Evolutionary conservation across 2,888 invertebrate genomes (phyloP).

Genomic region (Merodon equestris): DNA sequence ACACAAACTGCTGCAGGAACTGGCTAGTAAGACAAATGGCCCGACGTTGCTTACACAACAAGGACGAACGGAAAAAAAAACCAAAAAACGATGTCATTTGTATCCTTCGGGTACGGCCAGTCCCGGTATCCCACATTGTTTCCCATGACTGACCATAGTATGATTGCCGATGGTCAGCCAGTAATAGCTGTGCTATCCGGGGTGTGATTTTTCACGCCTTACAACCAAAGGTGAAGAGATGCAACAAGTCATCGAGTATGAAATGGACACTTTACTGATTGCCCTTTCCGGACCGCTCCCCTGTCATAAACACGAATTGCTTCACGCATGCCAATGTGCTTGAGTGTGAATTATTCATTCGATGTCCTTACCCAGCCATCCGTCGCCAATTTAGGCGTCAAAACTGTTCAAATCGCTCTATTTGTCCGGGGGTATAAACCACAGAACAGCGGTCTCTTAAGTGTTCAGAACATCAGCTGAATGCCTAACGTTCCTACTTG

Average conservation of each 20-base stretch:
- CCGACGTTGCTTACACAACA: too few species aligned
- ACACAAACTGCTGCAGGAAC: conserved; percentile 32
- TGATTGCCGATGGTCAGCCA: conserved; percentile 57
- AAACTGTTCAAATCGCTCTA: conserved; percentile 46
- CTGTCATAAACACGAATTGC: too few species aligned
- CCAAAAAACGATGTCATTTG: too few species aligned
- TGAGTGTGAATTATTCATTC: conserved; percentile 52
- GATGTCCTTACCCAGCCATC: conserved; percentile 40
- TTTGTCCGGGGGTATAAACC: too few species aligned
- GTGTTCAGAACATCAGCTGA: too few species aligned
- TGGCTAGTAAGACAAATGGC: conserved; percentile 33
- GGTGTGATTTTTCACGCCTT: conserved; percentile 61
- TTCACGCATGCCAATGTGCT: too few species aligned
- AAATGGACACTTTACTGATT: too few species aligned
- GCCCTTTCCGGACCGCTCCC: too few species aligned
- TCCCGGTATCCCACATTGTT: conserved; percentile 15
- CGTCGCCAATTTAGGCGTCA: conserved; percentile 29
- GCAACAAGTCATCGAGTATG: conserved; percentile 42
- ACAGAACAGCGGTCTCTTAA: too few species aligned
- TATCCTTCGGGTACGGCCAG: too few species aligned
- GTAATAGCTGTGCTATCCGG: conserved; percentile 31
- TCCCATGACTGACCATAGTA: too few species aligned
- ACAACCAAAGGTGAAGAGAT: conserved; percentile 18
- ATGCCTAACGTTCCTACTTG: too few species aligned
- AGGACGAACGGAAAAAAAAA: conserved; percentile 6